Base-by-base conservation (phyloP, 2,888 invertebrate genomes). In the Anoncus sp. region DNA sequence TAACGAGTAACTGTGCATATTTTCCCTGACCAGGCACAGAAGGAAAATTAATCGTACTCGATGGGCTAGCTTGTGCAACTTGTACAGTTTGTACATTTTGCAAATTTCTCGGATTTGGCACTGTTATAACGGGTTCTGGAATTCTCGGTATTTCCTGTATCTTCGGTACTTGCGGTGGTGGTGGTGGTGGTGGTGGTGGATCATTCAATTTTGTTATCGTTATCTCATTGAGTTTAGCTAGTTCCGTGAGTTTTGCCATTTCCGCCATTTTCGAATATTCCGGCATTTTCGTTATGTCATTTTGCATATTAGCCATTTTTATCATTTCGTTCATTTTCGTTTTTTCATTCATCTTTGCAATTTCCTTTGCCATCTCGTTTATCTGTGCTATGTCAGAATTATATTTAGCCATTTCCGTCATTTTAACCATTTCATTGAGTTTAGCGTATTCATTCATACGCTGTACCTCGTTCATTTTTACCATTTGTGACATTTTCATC, bases 251-350 rank as follows among this genome's bases (percentile, higher is more conserved):
- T 75, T 91, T 91, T 1, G 90, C 91, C 89, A 91, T 91, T 75
- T 91, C 91, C 14, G 91, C 90, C 90, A 91, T 90, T 75, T 90
- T 90, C 14, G 90, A 90, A 75, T 90, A 90, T 31, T 90, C 90
- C 0, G 88, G 86, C 87, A 90, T 90, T 59, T 91, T 90, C 3
- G 85, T 88, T 7, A 91, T 89, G 66, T 91, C 91, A 51, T 89
- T 90, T 55, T 91, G 91, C 85, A 91, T 90, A 31, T 88, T 90
- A 1, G 90, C 88, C 87, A 91, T 89, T 76, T 91, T 91, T 0
- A 90, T 90, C 88, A 90, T 91, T 63, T 91, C 91, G 51, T 89
- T 91, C 87, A 91, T 89, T 74, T 91, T 91, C 9, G 88, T 88
- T 45, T 90, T 91, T 45, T 91, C 91, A 38, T 90, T 91, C 85